Base-by-base conservation (phyloP, 2,797 vertebrate species). In the Ispidina lecontei region DNA sequence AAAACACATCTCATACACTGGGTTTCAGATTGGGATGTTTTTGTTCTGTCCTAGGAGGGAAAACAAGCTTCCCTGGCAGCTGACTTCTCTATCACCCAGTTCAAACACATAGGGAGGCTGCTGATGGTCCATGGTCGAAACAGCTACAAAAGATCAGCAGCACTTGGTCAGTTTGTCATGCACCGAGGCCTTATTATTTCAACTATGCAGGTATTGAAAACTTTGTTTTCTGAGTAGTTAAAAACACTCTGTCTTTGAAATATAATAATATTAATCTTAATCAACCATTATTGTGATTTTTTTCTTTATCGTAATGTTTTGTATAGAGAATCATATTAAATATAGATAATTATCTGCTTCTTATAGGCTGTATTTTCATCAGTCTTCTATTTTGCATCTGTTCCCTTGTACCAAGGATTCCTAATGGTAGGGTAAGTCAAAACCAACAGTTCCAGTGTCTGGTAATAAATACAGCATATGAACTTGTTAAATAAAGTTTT, bases 181-280 rank as follows among this genome's bases (percentile, higher is more conserved):
- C 99, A 99, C 97, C 97, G 99, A 55, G 99, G 99, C 95, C 99
- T 99, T 98, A 98, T 99, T 98, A 99, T 99, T 98, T 99, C 99
- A 94, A 98, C 99, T 97, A 99, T 99, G 99, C 99, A 99, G 99
- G 99, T 99, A 97, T 65, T 83, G 80, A 63, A 84, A 86, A 59
- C 14, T 78, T 73, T 47, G 7, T 64, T 46, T 83, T 84, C 26
- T 60, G 10, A 63, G 12, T n/a, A 46, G 41, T 52, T 39, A 64
- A 64, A 71, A 65, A 21, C n/a, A 35, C 26, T 79, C 70, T 37
- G 15, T 59, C n/a, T 89, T 75, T 62, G 33, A 81, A 85, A 67
- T 56, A n/a, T 60, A 58, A 60, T 12, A 25, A 55, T 15, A 39
- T 39, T 39, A 67, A 65, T 60, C 25, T 37, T 62, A 73, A 43